These are phyloP conservation scores for Rattus norvegicus DNA, from an alignment of 2,113 vertebrate genomes.

Conservation along the genomic window DNA sequence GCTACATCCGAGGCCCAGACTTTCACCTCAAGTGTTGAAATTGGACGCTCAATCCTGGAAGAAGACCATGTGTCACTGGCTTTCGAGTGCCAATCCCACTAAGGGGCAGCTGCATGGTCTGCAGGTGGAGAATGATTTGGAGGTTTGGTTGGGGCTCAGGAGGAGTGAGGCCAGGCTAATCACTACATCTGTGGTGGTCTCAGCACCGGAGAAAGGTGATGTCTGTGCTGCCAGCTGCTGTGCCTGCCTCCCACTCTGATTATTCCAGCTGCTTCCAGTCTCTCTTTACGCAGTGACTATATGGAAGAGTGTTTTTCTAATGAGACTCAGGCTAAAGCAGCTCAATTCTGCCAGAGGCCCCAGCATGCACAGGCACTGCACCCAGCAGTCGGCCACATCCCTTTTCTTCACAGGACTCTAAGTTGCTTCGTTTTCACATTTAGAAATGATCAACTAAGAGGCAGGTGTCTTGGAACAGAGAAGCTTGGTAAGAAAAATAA, in stretches of 20 bases:
- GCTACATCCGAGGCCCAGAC: neutral
- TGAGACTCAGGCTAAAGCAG: conserved; percentile 33
- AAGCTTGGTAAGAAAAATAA: conserved; percentile 70
- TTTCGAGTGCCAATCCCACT: neutral
- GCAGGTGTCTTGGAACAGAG: conserved; percentile 68
- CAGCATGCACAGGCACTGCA: neutral
- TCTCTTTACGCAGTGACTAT: neutral
- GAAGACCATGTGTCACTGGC: neutral
- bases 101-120: neutral
- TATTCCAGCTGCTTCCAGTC: neutral
- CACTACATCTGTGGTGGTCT: neutral
- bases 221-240: neutral
- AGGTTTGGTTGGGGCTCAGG: neutral
- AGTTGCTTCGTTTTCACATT: conserved; percentile 43
- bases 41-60: neutral
- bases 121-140: neutral
- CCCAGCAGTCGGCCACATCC: neutral
- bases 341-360: conserved; percentile 32
- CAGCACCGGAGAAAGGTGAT: neutral
- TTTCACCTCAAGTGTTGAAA: neutral
- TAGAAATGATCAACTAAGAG: conserved; percentile 51
- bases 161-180: neutral
- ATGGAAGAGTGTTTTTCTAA: neutral
- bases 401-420: conserved; percentile 29
- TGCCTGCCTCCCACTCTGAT: neutral